Base-by-base conservation (phyloP, 2,888 invertebrate species). In the Drosophila quinaria region DNA sequence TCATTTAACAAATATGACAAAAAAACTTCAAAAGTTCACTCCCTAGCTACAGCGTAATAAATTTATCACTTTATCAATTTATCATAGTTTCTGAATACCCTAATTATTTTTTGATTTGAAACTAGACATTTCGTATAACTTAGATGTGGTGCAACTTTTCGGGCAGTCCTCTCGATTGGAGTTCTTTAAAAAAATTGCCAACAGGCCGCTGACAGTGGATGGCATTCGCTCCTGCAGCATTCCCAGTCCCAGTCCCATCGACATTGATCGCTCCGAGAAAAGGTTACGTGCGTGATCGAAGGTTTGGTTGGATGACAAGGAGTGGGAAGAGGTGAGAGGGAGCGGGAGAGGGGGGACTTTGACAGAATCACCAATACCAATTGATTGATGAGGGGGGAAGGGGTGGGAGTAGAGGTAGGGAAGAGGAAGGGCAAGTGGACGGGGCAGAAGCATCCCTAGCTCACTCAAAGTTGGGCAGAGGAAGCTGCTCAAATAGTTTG, bases 151-250 rank as follows among this genome's bases (percentile, higher is more conserved):
- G 10, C 2, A 49, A 50, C 42, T 51, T 17, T 35, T 4, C 15
- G 13, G 6, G 1, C 80, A 4, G 10, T 69, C 73, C 70, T 66
- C 87, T 44, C 39, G 0, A 2, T 29, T 25, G 69, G 49, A 73
- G 70, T 64, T 68, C 41, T 59, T 70, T 64, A 69, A 74, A 85
- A 80, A 78, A 70, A 73, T 84, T 84, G 73, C 78, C 66, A 69
- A 67, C 68, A 79, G 70, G 50, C 72, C 71, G 85, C 75, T 87
- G 87, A 84, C 87, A 89, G 84, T 31, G 61, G 59, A 55, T 62
- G 49, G 44, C 58, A 59, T 51, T 19, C 29, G 25, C 46, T 44
- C 25, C n/a, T 17, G 39, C 17, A n/a, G 54, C 49, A 58, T 44
- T 17, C 22, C 63, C 72, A 47, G 33, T 19, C n/a, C n/a, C n/a